Evolutionary conservation across 2,888 invertebrate species (phyloP).

Genomic region (Tetramorium bicarinatum): DNA sequence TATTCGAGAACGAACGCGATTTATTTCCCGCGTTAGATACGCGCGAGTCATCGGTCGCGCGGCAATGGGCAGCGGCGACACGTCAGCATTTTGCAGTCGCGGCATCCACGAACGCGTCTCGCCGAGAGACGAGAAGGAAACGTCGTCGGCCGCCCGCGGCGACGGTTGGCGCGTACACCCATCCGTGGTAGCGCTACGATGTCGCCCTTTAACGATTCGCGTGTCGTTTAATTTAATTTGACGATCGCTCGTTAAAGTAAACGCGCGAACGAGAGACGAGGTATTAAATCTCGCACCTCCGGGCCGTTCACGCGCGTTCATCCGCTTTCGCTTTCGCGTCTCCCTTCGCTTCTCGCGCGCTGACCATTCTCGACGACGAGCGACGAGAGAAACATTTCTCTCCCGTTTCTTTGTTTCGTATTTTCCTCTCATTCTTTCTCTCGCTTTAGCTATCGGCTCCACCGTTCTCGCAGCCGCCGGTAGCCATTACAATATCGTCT

Average conservation of each 20-base stretch:
- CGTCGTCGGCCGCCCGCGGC: conserved; percentile 52
- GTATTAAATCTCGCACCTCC: conserved; percentile 78
- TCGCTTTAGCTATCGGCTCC: conserved; percentile 32
- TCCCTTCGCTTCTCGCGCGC: background rate
- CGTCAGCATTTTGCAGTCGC: conserved; percentile 62
- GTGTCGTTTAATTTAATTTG: conserved; percentile 84
- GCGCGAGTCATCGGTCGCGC: conserved; percentile 53
- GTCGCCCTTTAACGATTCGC: conserved; percentile 80
- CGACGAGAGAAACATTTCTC: background rate
- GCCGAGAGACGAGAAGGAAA: conserved; percentile 28
- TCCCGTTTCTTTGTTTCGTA: conserved; percentile 27
- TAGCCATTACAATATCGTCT: conserved; percentile 38
- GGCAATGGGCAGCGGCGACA: conserved; percentile 50
- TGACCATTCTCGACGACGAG: conserved; percentile 10
- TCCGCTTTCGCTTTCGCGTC: conserved; percentile 22
- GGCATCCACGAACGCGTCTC: background rate
- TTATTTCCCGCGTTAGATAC: conserved; percentile 46
- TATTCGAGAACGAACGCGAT: conserved; percentile 59
- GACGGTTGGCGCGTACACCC: conserved; percentile 75
- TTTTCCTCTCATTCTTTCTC: background rate
- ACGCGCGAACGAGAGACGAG: conserved; percentile 59
- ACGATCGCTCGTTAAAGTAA: conserved; percentile 83
- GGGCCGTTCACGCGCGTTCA: conserved; percentile 30
- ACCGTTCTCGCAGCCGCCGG: conserved; percentile 36
- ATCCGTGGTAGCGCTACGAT: conserved; percentile 51